Evolutionary conservation across 2,113 vertebrate species (phyloP), one percentile per base, ranked within the genome.

Genomic region (Lampris incognitus): DNA sequence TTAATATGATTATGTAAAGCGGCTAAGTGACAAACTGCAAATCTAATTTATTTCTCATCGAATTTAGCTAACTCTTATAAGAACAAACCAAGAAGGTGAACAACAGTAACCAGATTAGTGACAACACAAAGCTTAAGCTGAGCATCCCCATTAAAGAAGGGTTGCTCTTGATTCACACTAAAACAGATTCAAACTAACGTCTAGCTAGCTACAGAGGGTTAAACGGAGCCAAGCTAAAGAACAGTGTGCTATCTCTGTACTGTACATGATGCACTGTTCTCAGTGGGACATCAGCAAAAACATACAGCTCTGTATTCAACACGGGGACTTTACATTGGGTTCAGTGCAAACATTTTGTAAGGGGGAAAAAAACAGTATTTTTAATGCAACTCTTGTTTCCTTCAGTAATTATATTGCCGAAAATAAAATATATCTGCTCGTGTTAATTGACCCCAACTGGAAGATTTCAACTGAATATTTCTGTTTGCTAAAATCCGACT

Each of bases 1-100:
- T 85, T 86, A 83, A 88, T 82, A 83, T 83, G 76, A 86, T 82
- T 92, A 79, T 91, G 81, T 86, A 86, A 88, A 76, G 59, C 81
- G 77, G 84, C 78, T 82, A 58, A 88, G 76, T 91, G 79, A 89
- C 57, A 0, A 72, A 74, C 79, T 84, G 78, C 80, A 85, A 86
- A 81, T 89, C 80, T 93, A 92, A 94, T 94, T 94, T 95, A 94
- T 94, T 94, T 87, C 91, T 91, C 80, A 69, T 79, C 69, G 59
- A 86, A 81, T 81, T 69, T 71, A 61, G 44, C 44, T 4, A 87
- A 72, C 60, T 9, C 71, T 49, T 66, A 72, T 72, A 82, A 42
- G 0, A 59, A 63, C 54, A 4, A 58, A 68, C 60, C 71, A 10
- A 44, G 7, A 3, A 37, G 79, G 79, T 37, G 69, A 82, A 52